phyloP scores from a whole-genome alignment of 2,113 vertebrate genomes.

The Pontoporia blainvillei region DNA sequence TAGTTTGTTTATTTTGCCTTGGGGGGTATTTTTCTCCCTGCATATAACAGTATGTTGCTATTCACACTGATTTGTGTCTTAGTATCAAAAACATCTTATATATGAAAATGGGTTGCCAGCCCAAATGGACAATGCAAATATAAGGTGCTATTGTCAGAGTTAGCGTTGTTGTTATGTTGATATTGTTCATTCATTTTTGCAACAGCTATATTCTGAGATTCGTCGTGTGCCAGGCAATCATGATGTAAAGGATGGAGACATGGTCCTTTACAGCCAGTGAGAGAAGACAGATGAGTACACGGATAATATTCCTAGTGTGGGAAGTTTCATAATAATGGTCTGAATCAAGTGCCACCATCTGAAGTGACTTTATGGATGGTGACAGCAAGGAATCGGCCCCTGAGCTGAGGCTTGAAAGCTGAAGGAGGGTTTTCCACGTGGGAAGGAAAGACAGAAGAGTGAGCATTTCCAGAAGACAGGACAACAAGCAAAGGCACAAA shows the following conservation, averaged over 20 bases:
- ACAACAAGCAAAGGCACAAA: not conserved
- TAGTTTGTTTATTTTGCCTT: not conserved
- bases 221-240: not conserved
- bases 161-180: not conserved
- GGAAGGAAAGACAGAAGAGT: not conserved
- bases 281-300: not conserved
- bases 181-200: not conserved
- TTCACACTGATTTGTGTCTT: not conserved
- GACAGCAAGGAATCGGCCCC: not conserved
- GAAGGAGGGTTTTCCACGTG: not conserved
- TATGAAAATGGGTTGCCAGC: not conserved
- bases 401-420: not conserved
- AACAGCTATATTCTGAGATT: not conserved
- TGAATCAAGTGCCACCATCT: not conserved
- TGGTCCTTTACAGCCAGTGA: not conserved
- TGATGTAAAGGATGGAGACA: not conserved
- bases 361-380: not conserved
- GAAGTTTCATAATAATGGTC: no score
- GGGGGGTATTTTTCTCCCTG: not conserved
- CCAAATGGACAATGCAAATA: not conserved
- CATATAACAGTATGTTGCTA: rapidly evolving
- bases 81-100: not conserved
- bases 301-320: not conserved
- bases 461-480: not conserved
- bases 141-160: not conserved